Conservation (phyloP, 2,113 vertebrate species). For the Ariopsis seemanni region DNA sequence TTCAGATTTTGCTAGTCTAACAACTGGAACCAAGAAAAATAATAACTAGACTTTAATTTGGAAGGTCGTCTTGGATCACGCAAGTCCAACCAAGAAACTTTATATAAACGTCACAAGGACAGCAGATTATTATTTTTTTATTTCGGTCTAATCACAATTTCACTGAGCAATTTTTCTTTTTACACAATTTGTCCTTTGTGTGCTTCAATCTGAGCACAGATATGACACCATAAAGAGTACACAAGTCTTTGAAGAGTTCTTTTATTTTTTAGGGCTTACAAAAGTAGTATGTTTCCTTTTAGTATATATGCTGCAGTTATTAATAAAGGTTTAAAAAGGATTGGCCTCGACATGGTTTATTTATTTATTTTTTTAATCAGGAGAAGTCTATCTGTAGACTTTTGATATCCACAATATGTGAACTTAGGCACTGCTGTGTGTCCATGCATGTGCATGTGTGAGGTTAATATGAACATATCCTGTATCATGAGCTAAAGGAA, state of each 20-base stretch:
- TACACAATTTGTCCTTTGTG: neutral
- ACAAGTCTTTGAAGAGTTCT: neutral
- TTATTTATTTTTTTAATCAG: neutral
- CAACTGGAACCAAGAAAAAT: neutral
- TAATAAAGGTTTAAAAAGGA: neutral
- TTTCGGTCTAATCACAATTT: neutral
- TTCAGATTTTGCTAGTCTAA: neutral
- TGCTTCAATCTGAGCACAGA: neutral
- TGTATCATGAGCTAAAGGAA: constrained; percentile 33
- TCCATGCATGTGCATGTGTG: neutral
- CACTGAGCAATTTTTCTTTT: neutral
- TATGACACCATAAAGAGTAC: neutral
- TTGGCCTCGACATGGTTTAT: neutral
- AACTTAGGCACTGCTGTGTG: neutral
- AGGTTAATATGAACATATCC: constrained; percentile 23
- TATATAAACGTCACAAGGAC: neutral
- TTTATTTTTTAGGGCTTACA: neutral
- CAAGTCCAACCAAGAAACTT: neutral
- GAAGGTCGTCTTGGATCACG: neutral
- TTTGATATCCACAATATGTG: neutral
- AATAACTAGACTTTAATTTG: neutral
- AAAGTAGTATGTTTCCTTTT: neutral
- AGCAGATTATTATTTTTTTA: neutral
- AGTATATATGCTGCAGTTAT: neutral
- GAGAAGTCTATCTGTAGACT: neutral